Evolutionary conservation across 2,113 vertebrate genomes (phyloP), one percentile per base, ranked within the genome.

Genomic region (Microcebus jonahi): DNA sequence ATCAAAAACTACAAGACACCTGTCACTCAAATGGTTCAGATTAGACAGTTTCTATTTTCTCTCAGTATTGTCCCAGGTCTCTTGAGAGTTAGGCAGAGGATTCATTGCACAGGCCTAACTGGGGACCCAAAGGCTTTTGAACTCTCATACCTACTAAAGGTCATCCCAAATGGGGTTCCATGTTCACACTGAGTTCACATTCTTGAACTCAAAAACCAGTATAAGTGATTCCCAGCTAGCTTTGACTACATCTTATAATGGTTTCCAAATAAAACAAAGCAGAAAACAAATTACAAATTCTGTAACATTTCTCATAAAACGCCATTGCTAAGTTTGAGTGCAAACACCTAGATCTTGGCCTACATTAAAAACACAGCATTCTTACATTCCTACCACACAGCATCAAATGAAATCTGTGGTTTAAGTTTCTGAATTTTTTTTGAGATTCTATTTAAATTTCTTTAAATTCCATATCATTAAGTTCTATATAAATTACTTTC

Each of bases 401-500:
- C 50, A 71, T 91, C 68, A 94, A 29, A 88, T 91, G 42, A 87
- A 95, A 87, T 97, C 8, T 90, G 25, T 92, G 57, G 29, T 81
- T 88, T 86, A 68, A n/a, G 45, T 50, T 77, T 88, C 82, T 77
- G 50, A 68, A 45, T 25, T 81, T 88, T 88, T 95, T 55, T 86
- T 80, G 81, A 75, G 34, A 42, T 92, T 76, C 75, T 93, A 36
- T 65, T 68, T 70, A 80, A 90, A 85, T 55, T 59, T 93, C 31
- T 89, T 84, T 71, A 75, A 87, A 68, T 87, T 82, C 39, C 34
- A 2, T 88, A 81, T 45, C 48, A 68, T 63, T 81, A 91, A 71
- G 82, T 93, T 65, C 68, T 91, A 59, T 65, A 55, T 91, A 95
- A 93, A 91, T 88, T 65, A 95, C 34, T 39, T 83, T 94, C 25